Percentiles rank a stretch among this genome's conserved stretches.
Conservation (phyloP, 2,797 vertebrate species). For the Platalea minor region DNA sequence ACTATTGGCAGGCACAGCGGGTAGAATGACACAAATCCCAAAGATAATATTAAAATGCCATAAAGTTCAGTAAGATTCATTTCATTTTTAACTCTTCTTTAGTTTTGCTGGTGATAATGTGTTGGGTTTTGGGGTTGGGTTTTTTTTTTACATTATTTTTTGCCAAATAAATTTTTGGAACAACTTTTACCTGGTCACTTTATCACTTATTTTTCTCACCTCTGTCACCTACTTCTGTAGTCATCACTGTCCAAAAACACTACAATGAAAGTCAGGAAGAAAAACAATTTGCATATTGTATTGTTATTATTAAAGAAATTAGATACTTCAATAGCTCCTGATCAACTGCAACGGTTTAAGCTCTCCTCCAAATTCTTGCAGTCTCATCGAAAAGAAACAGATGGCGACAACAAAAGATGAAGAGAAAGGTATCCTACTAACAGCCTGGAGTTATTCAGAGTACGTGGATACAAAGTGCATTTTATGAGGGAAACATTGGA, state of each 20-base stretch:
- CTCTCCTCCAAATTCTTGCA: neutral
- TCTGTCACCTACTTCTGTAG: neutral
- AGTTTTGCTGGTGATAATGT: neutral
- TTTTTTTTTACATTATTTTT: neutral
- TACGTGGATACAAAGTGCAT: neutral
- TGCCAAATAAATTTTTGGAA: neutral
- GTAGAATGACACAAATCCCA: constrained; percentile 64
- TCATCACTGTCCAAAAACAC: neutral
- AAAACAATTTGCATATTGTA: neutral
- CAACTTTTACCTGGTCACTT: neutral
- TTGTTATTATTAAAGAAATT: neutral
- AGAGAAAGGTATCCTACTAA: neutral
- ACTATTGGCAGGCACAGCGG: constrained; percentile 36
- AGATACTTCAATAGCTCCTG: neutral
- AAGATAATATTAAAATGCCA: constrained; percentile 47
- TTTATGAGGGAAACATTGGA: neutral
- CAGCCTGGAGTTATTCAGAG: neutral
- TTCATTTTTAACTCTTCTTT: constrained; percentile 59
- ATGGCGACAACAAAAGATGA: neutral
- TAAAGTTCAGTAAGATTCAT: constrained; percentile 26
- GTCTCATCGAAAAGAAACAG: neutral
- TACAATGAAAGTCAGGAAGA: neutral
- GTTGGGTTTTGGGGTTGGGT: neutral
- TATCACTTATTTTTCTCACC: neutral
- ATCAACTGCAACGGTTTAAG: neutral